Base-by-base conservation (phyloP, 2,113 vertebrate species). In the Aepyceros melampus region DNA sequence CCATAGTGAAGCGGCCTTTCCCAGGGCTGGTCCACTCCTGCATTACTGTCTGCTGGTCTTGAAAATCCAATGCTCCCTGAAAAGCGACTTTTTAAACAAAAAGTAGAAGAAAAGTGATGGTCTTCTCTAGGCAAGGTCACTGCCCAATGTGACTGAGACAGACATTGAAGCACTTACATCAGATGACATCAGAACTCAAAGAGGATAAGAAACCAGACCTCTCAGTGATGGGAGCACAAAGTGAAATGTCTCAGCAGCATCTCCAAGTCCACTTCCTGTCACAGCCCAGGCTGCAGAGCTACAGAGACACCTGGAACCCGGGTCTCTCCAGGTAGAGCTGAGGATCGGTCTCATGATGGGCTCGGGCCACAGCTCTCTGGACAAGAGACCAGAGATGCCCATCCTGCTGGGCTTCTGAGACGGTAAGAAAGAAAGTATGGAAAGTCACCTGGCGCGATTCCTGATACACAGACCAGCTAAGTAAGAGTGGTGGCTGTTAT, bases 331-430 rank as follows among this genome's bases (percentile, higher is more conserved):
- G 10, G 23, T 13, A 53, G 6, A 62, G 40, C n/a, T 40, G 3
- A 0, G 2, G 25, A 1, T 1, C 2, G 3, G 83, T 25, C 7
- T 7, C 36, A 43, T 7, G 13, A 29, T 2, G 31, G 3, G 3
- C 3, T 6, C 16, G 7, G 45, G 29, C 78, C 43, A 36, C 29
- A 7, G 12, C 17, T 87, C 74, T 25, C 23, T 40, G 3, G 0
- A 19, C 7, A 3, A 27, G 15, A n/a, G 76, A 53, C 23, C 1
- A 4, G 8, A 55, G 33, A 43, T 21, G n/a, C 10, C 45, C 23
- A 1, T 5, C 36, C 27, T 15, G 13, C 31, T 19, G 53, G 56
- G 56, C 17, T 83, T 87, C 31, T 29, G 60, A 8, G 6, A 60
- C 1, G 4, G 29, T 31, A 43, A 33, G 31, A 47, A 16, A 64